Conservation (phyloP, 1,140 invertebrate genomes). For the Sitodiplosis mosellana region DNA sequence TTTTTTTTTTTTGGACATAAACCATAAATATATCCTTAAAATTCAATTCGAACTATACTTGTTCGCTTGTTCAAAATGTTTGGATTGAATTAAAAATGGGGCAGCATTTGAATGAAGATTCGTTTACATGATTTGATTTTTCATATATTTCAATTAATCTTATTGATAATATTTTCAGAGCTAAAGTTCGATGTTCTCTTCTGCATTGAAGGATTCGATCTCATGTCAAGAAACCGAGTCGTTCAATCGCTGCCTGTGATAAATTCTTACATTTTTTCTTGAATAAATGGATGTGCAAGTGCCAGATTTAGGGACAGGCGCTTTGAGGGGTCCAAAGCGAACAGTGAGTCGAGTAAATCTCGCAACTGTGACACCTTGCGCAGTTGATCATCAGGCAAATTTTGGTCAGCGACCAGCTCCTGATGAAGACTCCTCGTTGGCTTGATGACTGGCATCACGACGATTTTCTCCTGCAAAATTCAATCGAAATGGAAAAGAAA, state of each 20-base stretch:
- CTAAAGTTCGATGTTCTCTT: too few relatives aligned
- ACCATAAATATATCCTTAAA: too few relatives aligned
- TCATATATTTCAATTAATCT: too few relatives aligned
- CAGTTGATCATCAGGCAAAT: slow-evolving; percentile 73
- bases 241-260: neutral
- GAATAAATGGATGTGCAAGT: slow-evolving; percentile 90
- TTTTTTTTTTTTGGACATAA: too few relatives aligned
- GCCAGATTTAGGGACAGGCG: slow-evolving; percentile 86
- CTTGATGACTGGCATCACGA: slow-evolving; percentile 82
- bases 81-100: too few relatives aligned
- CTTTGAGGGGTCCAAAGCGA: slow-evolving; percentile 85
- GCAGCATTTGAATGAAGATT: too few relatives aligned
- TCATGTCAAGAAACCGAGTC: too few relatives aligned
- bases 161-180: too few relatives aligned
- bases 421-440: slow-evolving; percentile 63
- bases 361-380: slow-evolving; percentile 84
- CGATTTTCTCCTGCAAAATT: slow-evolving; percentile 77
- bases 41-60: too few relatives aligned
- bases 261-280: slow-evolving; percentile 51
- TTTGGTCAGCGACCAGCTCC: slow-evolving; percentile 75
- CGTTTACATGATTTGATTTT: too few relatives aligned
- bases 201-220: too few relatives aligned
- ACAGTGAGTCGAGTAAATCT: slow-evolving; percentile 83
- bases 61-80: too few relatives aligned
- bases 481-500: neutral